These are phyloP conservation scores for Perdix hodgsoniae DNA, from an alignment of 2,797 vertebrate genomes.

Conservation along the genomic window DNA sequence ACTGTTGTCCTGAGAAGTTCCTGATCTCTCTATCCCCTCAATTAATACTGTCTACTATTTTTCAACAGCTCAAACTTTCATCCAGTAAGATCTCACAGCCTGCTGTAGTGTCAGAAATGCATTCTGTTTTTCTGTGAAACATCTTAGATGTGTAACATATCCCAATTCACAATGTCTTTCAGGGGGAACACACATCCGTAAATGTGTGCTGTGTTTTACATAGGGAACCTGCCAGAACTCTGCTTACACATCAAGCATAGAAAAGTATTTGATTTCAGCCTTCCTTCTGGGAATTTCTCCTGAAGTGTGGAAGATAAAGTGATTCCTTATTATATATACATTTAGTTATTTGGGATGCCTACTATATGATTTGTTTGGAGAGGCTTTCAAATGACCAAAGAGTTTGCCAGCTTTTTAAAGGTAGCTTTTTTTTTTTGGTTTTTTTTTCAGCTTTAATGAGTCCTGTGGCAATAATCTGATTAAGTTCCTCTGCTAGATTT, in stretches of 20 bases:
- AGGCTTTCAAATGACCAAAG: background rate
- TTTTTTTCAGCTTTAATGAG: background rate
- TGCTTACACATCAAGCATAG: background rate
- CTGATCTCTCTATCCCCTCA: background rate
- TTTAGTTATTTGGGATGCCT: background rate
- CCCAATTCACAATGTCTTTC: background rate
- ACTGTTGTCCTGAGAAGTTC: accelerated
- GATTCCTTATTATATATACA: background rate
- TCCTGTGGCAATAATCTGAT: background rate
- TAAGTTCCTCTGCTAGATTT: background rate
- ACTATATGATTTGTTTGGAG: background rate
- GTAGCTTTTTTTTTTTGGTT: too few relatives aligned
- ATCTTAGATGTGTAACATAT: background rate
- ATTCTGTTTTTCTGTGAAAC: background rate
- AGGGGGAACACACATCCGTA: background rate
- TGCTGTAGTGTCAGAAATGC: background rate
- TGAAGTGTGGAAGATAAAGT: background rate
- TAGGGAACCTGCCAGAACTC: background rate
- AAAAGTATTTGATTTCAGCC: slow-evolving; percentile 25
- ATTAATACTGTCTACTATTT: background rate
- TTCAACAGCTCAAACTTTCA: background rate
- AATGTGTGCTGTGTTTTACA: background rate
- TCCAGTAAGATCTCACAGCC: background rate
- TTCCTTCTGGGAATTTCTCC: background rate
- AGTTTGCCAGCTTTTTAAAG: background rate